A percentile compares a stretch with the other conserved stretches of the same genome.
phyloP scores from a whole-genome alignment of 2,888 invertebrate genomes.

The Cantharis lateralis region DNA sequence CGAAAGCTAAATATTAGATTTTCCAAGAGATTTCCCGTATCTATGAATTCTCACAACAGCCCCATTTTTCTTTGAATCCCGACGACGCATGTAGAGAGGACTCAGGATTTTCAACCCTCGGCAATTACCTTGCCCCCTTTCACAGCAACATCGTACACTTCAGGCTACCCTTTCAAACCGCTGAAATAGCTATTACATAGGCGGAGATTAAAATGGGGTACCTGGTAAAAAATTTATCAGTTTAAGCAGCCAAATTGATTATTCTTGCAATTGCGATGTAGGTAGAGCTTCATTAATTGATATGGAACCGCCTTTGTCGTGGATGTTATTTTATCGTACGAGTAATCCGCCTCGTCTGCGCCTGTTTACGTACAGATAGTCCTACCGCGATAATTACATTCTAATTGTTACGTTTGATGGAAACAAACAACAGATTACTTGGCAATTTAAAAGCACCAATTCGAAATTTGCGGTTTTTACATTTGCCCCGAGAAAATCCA shows the following conservation, averaged over 20 bases:
- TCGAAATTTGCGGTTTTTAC: background rate
- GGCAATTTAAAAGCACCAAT: background rate
- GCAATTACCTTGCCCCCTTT: slow-evolving; percentile 30
- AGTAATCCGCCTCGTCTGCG: slow-evolving; percentile 11
- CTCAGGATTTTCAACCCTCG: slow-evolving; percentile 29
- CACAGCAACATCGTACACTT: slow-evolving; percentile 27
- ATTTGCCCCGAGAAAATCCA: background rate
- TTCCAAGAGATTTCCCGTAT: slow-evolving; percentile 34
- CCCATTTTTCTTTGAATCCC: slow-evolving; percentile 31
- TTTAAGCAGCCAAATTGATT: background rate
- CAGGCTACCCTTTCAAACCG: slow-evolving; percentile 29
- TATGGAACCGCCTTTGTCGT: background rate
- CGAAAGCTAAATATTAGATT: slow-evolving; percentile 41
- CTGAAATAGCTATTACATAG: slow-evolving; percentile 27
- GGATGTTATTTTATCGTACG: background rate
- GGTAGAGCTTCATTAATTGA: background rate
- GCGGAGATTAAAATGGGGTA: slow-evolving; percentile 13
- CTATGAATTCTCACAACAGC: slow-evolving; percentile 33
- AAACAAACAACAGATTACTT: background rate
- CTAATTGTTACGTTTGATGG: background rate
- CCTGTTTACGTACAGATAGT: slow-evolving; percentile 15
- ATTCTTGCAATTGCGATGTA: background rate
- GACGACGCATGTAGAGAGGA: slow-evolving; percentile 26
- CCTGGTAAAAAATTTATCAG: background rate
- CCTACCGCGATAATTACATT: background rate